Percentiles rank a stretch among this genome's conserved stretches.
Evolutionary conservation across 1,140 invertebrate species (phyloP).

Genomic region (Platyura marginata): DNA sequence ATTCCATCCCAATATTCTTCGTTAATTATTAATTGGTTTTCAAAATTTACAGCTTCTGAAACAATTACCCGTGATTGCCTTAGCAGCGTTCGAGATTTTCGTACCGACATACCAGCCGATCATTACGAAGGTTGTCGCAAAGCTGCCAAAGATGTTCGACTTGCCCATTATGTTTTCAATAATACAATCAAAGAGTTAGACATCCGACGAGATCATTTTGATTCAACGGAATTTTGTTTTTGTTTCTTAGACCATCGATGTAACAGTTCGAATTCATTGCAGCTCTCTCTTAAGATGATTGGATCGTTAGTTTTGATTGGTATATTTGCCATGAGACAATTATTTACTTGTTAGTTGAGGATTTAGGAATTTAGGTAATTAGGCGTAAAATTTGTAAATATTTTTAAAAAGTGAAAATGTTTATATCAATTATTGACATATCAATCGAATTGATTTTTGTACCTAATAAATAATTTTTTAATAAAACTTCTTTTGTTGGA

Average conservation of each 20-base stretch:
- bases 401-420: too few species aligned
- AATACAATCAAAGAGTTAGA: slow-evolving; percentile 73
- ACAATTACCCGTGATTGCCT: slow-evolving; percentile 73
- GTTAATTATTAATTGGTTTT: too few species aligned
- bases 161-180: slow-evolving; percentile 67
- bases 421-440: too few species aligned
- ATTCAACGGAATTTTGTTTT: slow-evolving; percentile 73
- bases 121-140: slow-evolving; percentile 75
- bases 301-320: background rate
- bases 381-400: too few species aligned
- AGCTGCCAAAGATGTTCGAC: slow-evolving; percentile 54
- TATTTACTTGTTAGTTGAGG: too few species aligned
- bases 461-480: too few species aligned
- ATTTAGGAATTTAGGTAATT: too few species aligned
- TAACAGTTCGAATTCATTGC: slow-evolving; percentile 31
- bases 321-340: too few species aligned
- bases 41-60: slow-evolving; percentile 53
- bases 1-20: slow-evolving; percentile 3
- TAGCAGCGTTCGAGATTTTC: slow-evolving; percentile 51
- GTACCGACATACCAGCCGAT: slow-evolving; percentile 82
- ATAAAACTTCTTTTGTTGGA: too few species aligned
- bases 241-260: slow-evolving; percentile 83
- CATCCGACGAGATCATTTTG: slow-evolving; percentile 65
- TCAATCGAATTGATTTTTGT: too few species aligned
- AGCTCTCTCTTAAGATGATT: background rate